A percentile compares a stretch with the other conserved stretches of the same genome.
Evolutionary conservation across 2,888 invertebrate genomes (phyloP).

Genomic region (Oegoconia quadripuncta): DNA sequence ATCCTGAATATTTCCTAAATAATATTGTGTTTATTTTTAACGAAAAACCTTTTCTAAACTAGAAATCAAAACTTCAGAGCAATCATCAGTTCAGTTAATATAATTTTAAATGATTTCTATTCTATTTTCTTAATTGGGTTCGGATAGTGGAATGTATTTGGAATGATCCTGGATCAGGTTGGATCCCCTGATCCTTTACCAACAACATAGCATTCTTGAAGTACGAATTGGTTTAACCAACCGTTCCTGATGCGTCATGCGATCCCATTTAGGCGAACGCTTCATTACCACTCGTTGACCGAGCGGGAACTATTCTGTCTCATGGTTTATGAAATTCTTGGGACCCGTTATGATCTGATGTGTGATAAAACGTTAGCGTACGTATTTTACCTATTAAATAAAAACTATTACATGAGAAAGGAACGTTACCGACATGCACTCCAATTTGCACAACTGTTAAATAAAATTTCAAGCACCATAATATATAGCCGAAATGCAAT

Average conservation of each 20-base stretch:
- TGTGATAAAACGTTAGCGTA: constrained; percentile 48
- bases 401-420: constrained; percentile 46
- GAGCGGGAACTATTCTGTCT: constrained; percentile 62
- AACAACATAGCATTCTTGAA: background rate
- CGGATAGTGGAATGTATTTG: no score
- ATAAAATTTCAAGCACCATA: constrained; percentile 31
- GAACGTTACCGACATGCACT: constrained; percentile 56
- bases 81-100: no score
- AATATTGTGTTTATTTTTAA: no score
- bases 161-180: no score
- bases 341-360: constrained; percentile 54
- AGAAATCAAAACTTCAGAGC: no score
- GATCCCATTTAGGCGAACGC: constrained; percentile 61
- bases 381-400: constrained; percentile 17
- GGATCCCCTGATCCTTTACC: background rate
- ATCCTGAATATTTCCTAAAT: no score
- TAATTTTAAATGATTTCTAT: no score
- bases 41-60: no score
- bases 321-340: constrained; percentile 61
- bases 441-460: constrained; percentile 53
- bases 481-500: constrained; percentile 22
- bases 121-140: no score
- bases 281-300: constrained; percentile 62
- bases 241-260: constrained; percentile 10
- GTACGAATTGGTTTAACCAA: background rate